phyloP scores from a whole-genome alignment of 2,888 invertebrate species.

The Cantharis rufa region DNA sequence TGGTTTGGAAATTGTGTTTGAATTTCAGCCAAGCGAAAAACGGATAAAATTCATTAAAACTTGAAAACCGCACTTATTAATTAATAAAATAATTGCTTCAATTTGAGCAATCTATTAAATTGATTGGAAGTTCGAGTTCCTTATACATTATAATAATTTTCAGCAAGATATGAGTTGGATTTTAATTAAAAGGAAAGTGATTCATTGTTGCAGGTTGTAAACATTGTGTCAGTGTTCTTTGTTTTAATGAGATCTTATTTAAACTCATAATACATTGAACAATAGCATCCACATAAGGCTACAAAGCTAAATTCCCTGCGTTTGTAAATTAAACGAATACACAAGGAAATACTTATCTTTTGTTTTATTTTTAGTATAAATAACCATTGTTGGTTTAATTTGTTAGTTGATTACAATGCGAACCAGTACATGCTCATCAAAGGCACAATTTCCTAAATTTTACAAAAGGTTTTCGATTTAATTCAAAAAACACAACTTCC shows the following conservation, averaged over 20 bases:
- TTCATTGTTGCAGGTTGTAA: slow-evolving; percentile 31
- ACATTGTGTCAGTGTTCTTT: slow-evolving; percentile 27
- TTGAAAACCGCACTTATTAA: background rate
- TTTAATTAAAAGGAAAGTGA: slow-evolving; percentile 34
- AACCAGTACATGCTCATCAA: slow-evolving; percentile 1
- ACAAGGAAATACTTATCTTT: slow-evolving; percentile 18
- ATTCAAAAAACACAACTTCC: background rate
- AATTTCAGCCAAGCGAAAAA: background rate
- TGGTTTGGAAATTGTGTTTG: background rate
- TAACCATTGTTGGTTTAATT: slow-evolving; percentile 15
- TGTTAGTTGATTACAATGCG: slow-evolving; percentile 11
- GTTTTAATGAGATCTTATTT: slow-evolving; percentile 28
- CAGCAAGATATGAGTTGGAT: slow-evolving; percentile 26
- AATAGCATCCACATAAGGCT: slow-evolving; percentile 23
- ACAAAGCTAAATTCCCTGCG: slow-evolving; percentile 18
- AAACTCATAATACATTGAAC: slow-evolving; percentile 25
- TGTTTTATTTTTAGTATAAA: slow-evolving; percentile 16
- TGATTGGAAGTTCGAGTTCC: background rate
- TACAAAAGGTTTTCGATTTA: background rate
- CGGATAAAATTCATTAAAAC: background rate
- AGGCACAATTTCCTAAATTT: background rate
- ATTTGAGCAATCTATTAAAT: background rate
- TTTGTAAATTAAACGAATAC: slow-evolving; percentile 26
- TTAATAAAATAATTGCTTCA: background rate
- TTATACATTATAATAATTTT: slow-evolving; percentile 22